Evolutionary conservation across 2,888 invertebrate genomes (phyloP).

Genomic region (Syrphus vitripennis): DNA sequence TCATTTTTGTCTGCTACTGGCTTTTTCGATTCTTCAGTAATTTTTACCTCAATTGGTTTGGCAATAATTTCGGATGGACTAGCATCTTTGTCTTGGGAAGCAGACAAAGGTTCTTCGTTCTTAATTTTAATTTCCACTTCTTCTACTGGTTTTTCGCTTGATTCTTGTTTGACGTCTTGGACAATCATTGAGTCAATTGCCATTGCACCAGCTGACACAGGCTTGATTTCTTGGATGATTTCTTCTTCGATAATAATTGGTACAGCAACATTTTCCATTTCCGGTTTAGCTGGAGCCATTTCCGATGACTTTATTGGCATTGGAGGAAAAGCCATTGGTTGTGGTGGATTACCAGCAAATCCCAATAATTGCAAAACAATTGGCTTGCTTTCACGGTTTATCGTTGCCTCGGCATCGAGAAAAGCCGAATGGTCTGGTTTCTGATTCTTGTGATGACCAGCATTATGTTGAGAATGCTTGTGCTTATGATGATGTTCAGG

Average conservation of each 20-base stretch:
- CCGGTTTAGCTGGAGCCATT: neutral
- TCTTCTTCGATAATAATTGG: neutral
- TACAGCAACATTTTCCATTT: neutral
- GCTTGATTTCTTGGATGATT: neutral
- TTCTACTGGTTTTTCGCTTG: neutral
- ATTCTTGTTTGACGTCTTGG: neutral
- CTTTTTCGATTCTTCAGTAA: too few species aligned
- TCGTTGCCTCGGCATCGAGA: neutral
- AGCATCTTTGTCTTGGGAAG: too few species aligned
- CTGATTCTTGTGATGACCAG: neutral
- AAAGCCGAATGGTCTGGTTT: neutral
- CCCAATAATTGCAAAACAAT: constrained; percentile 26
- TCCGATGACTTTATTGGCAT: neutral
- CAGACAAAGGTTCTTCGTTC: neutral
- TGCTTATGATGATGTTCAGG: neutral
- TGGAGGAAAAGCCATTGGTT: constrained; percentile 1
- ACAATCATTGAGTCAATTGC: neutral
- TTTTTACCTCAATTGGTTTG: too few species aligned
- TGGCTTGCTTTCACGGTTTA: neutral
- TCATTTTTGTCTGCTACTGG: too few species aligned
- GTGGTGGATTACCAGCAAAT: constrained; percentile 42
- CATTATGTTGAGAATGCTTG: neutral
- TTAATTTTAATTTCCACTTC: neutral
- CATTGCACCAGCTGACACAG: neutral
- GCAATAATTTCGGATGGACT: too few species aligned